Evolutionary conservation across 2,888 invertebrate species (phyloP).

Genomic region (Drosophila tanythrix): DNA sequence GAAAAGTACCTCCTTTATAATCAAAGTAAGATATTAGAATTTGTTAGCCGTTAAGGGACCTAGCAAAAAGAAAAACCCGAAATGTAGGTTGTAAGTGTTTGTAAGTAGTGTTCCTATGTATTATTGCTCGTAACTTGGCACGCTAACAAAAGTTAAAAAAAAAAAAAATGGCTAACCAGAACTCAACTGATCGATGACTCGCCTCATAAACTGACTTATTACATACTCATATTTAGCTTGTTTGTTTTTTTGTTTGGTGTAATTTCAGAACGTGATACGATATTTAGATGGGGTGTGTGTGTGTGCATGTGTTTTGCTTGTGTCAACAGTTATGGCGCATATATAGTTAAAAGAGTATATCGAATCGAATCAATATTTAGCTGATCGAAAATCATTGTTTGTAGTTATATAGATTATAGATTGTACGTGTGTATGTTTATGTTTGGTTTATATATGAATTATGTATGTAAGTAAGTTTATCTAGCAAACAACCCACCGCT

Average conservation of each 20-base stretch:
- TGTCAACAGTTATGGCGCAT: conserved; percentile 63
- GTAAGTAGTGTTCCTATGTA: conserved; percentile 45
- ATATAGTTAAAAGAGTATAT: conserved; percentile 47
- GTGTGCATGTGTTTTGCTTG: conserved; percentile 35
- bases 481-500: conserved; percentile 97
- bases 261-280: conserved; percentile 38
- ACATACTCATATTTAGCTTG: conserved; percentile 20
- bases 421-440: conserved; percentile 37
- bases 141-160: conserved; percentile 13
- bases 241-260: conserved; percentile 26
- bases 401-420: conserved; percentile 42
- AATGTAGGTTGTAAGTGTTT: conserved; percentile 14
- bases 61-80: background rate
- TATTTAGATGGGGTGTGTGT: conserved; percentile 26
- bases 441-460: conserved; percentile 24
- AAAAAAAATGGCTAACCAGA: conserved; percentile 28
- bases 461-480: conserved; percentile 85
- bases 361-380: conserved; percentile 37
- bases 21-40: background rate
- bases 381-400: conserved; percentile 39
- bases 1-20: background rate
- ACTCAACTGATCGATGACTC: conserved; percentile 42
- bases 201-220: conserved; percentile 39
- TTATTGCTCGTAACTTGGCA: conserved; percentile 61
- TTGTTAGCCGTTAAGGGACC: conserved; percentile 1